Evolutionary conservation across 35 echinoderm and acorn worm genomes (phyloP).

Genomic region (Strongylocentrotus purpuratus): DNA sequence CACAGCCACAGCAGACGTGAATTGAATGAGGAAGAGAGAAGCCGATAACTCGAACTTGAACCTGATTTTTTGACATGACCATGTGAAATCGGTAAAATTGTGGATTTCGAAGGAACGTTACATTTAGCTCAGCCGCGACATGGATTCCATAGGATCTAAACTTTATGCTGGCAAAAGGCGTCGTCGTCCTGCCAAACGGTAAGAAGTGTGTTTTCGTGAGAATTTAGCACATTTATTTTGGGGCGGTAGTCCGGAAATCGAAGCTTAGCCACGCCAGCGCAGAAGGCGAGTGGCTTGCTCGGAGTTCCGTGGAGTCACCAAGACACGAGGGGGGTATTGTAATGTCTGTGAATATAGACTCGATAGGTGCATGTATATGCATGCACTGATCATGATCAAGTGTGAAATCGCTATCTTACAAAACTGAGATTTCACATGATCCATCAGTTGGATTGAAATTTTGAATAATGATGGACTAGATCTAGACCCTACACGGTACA

Average conservation of each 20-base stretch:
- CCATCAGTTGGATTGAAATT: too few relatives aligned
- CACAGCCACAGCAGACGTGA: background rate
- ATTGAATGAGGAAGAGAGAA: background rate
- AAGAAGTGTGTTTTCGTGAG: background rate
- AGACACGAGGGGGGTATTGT: background rate
- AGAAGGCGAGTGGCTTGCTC: background rate
- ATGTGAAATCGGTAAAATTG: background rate
- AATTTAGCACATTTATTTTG: background rate
- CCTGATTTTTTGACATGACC: background rate
- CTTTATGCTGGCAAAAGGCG: slow-evolving; percentile 73
- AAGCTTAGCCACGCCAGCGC: too few relatives aligned
- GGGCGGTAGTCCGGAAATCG: background rate
- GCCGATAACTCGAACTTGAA: background rate
- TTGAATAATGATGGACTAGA: too few relatives aligned
- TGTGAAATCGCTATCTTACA: too few relatives aligned
- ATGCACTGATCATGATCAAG: too few relatives aligned
- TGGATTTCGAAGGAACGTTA: background rate
- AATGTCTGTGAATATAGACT: too few relatives aligned
- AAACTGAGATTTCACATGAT: too few relatives aligned
- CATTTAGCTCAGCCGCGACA: background rate
- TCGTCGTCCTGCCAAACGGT: slow-evolving; percentile 71
- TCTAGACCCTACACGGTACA: too few relatives aligned
- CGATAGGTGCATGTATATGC: too few relatives aligned
- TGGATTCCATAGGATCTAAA: slow-evolving; percentile 47
- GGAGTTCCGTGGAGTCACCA: background rate